phyloP scores from a whole-genome alignment of 2,888 invertebrate species.

The Cyclophora punctaria region DNA sequence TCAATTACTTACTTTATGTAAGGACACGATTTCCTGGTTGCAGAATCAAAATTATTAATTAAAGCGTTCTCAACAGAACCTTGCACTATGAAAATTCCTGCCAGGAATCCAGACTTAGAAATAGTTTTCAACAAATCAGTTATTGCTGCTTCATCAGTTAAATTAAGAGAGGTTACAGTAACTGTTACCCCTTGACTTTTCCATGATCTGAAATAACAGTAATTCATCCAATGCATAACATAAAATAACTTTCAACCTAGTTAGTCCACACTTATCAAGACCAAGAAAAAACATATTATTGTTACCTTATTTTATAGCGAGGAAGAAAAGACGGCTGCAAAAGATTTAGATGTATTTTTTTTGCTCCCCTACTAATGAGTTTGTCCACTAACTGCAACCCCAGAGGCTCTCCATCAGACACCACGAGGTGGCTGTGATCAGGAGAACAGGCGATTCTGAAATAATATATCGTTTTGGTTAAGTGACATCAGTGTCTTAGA shows the following conservation, averaged over 20 bases:
- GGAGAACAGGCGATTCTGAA: conserved; percentile 28
- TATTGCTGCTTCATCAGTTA: conserved; percentile 5
- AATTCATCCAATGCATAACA: no score
- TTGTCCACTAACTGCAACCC: conserved; percentile 31
- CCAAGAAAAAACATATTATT: no score
- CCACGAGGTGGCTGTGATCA: conserved; percentile 26
- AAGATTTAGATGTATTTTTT: conserved; percentile 27
- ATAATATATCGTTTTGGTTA: neutral
- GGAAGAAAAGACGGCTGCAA: conserved; percentile 11
- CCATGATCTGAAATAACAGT: conserved; percentile 16
- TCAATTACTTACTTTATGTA: conserved; percentile 7
- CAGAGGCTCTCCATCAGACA: conserved; percentile 29
- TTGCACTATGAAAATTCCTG: conserved; percentile 8
- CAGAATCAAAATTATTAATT: neutral
- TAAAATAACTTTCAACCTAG: no score
- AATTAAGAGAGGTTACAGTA: conserved; percentile 6
- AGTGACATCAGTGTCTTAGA: no score
- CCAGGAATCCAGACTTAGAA: conserved; percentile 2
- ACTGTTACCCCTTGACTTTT: conserved; percentile 14
- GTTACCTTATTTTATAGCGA: conserved; percentile 21
- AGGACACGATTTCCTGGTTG: conserved; percentile 6
- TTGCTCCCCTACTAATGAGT: conserved; percentile 36
- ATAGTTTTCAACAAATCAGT: conserved; percentile 4
- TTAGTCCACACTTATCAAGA: no score
- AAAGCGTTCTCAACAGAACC: conserved; percentile 1